Evolutionary conservation across 2,888 invertebrate genomes (phyloP).

Genomic region (Bombyx huttoni): DNA sequence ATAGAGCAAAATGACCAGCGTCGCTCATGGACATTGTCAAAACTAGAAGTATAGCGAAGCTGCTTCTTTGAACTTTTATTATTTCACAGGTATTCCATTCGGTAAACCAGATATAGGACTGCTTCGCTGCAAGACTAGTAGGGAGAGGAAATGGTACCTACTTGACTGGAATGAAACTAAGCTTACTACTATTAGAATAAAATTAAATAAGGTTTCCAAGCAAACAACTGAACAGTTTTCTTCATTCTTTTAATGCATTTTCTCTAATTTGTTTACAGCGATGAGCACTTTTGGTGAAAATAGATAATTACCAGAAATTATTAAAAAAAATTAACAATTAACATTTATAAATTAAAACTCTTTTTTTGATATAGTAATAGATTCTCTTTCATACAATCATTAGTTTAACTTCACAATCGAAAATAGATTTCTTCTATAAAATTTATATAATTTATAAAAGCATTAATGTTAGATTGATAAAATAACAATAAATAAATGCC

Average conservation of each 20-base stretch:
- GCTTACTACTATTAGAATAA: background rate
- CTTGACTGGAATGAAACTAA: no score
- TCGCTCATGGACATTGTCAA: no score
- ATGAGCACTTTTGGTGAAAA: conserved; percentile 82
- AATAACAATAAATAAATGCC: conserved; percentile 66
- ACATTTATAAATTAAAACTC: conserved; percentile 58
- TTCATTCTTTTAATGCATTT: conserved; percentile 73
- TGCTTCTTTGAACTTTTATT: no score
- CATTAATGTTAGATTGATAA: conserved; percentile 54
- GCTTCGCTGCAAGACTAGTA: no score
- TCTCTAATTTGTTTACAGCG: conserved; percentile 76
- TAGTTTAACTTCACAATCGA: conserved; percentile 66
- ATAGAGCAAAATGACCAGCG: no score
- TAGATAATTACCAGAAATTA: conserved; percentile 63
- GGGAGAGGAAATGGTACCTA: no score
- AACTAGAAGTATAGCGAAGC: no score
- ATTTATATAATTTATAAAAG: conserved; percentile 71
- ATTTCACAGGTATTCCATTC: no score
- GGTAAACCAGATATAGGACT: no score
- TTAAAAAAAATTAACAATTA: conserved; percentile 55
- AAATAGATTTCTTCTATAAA: conserved; percentile 73
- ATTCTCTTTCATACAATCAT: conserved; percentile 47
- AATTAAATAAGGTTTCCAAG: no score
- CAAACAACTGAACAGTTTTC: conserved; percentile 51
- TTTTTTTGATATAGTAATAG: conserved; percentile 42